Evolutionary conservation across 2,888 invertebrate species (phyloP).

Genomic region (Oeneis ivallda): DNA sequence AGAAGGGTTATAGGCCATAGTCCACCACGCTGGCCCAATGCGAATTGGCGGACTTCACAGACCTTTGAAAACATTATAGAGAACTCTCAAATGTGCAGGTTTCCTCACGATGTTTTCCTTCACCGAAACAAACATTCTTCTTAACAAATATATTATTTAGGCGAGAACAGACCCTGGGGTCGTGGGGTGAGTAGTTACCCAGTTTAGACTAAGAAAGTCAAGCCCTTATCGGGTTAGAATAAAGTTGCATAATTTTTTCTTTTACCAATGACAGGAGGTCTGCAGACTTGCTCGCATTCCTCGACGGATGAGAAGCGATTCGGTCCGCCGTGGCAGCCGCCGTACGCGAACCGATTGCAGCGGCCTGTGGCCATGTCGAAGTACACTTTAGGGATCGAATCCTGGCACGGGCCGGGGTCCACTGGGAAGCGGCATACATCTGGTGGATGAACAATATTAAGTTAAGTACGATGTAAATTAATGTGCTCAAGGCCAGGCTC

Average conservation of each 20-base stretch:
- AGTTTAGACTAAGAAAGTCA: too few species aligned
- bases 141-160: too few species aligned
- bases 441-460: constrained; percentile 6
- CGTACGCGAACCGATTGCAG: constrained; percentile 88
- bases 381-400: constrained; percentile 84
- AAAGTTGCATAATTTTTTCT: too few species aligned
- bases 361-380: constrained; percentile 82
- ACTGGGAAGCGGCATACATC: constrained; percentile 85
- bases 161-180: too few species aligned
- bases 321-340: constrained; percentile 92
- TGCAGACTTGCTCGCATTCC: constrained; percentile 83
- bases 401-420: constrained; percentile 88
- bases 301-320: constrained; percentile 86
- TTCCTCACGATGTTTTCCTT: too few species aligned
- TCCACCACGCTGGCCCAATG: too few species aligned
- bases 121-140: too few species aligned
- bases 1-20: too few species aligned
- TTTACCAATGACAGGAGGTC: constrained; percentile 34
- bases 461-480: background rate
- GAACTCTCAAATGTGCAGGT: too few species aligned
- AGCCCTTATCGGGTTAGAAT: background rate
- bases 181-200: too few species aligned
- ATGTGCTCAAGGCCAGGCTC: background rate
- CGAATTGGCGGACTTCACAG: too few species aligned
- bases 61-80: too few species aligned